Conservation (phyloP, 2,797 vertebrate species). For the Carapus acus region DNA sequence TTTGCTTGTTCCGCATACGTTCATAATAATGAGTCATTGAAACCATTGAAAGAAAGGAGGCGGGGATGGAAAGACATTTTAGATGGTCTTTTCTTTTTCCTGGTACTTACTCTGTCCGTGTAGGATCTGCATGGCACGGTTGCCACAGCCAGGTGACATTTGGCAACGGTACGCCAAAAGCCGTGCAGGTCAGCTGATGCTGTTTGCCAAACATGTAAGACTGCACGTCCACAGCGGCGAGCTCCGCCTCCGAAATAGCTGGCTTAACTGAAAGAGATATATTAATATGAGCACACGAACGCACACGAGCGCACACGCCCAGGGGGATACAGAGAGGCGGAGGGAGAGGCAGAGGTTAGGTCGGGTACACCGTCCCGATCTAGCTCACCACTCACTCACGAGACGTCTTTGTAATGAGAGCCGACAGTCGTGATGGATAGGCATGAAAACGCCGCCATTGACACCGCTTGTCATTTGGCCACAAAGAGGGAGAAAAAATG, state of each 20-base stretch:
- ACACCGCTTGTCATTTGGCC: conserved; percentile 44
- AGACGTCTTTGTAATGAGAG: conserved; percentile 58
- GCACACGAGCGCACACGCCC: conserved; percentile 5
- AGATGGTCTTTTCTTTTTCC: not conserved
- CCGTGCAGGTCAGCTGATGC: conserved; percentile 77
- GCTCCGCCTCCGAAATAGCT: conserved; percentile 78
- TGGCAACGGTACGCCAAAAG: conserved; percentile 71
- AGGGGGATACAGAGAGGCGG: conserved; percentile 10
- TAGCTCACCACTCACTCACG: conserved; percentile 31
- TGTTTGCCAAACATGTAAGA: conserved; percentile 62
- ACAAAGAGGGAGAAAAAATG: conserved; percentile 35
- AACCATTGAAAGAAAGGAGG: not conserved
- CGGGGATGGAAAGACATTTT: conserved; percentile 3
- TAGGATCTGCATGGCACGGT: conserved; percentile 53
- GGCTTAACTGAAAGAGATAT: conserved; percentile 73
- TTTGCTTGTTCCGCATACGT: not conserved
- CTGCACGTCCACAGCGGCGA: conserved; percentile 54
- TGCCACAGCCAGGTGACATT: conserved; percentile 79
- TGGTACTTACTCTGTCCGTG: conserved; percentile 58
- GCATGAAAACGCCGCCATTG: conserved; percentile 45
- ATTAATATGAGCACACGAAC: not conserved
- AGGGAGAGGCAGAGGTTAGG: conserved; percentile 33
- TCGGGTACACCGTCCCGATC: not conserved
- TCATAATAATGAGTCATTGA: not conserved
- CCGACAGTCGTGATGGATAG: conserved; percentile 49